Base-by-base conservation (phyloP, 2,888 invertebrate species). In the Agrochola lychnidis region DNA sequence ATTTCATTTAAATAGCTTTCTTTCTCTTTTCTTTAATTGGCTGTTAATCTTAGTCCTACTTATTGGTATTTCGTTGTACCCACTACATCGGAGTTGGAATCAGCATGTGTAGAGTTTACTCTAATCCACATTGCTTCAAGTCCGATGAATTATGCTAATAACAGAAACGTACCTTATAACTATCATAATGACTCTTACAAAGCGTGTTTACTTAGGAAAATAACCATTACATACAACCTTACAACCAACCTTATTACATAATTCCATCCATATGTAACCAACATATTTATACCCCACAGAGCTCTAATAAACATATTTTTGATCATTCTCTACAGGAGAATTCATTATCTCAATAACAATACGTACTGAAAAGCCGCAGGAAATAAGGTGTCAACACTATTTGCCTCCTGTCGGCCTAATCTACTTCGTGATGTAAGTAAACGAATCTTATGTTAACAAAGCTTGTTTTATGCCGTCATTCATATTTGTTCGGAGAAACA, bases 301-400 rank as follows among this genome's bases (percentile, higher is more conserved):
- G 30, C 6, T 56, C 4, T 4, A 40, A 59, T 30, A 22, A 59
- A 70, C 40, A 51, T 61, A 45, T 76, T 73, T 66, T 40, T 1
- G 45, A 63, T 30, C 22, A 68, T 70, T 72, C 22, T 40, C 7
- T 40, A 53, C 45, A 63, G 67, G 30, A 61, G 59, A 67, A 66
- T 72, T 67, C 59, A 57, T 68, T 83, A 81, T 81, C 78, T 75
- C 40, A 74, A 81, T 74, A 85, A 73, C 85, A 81, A 86, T 81
- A 78, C 66, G 70, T 30, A 81, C 67, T 73, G 64, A 75, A 86
- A 91, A 87, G 87, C 88, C 91, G 90, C 91, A 94, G 96, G 95
- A 96, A 95, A 95, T 93, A 91, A 89, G 91, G 89, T 94, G 93
- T 95, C 95, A 95, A 91, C 90, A 81, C 81, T 96, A 94, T 96